A percentile compares a stretch with the other conserved stretches of the same genome.
Conservation (phyloP, 2,113 vertebrate species). For the Piaya cayana region DNA sequence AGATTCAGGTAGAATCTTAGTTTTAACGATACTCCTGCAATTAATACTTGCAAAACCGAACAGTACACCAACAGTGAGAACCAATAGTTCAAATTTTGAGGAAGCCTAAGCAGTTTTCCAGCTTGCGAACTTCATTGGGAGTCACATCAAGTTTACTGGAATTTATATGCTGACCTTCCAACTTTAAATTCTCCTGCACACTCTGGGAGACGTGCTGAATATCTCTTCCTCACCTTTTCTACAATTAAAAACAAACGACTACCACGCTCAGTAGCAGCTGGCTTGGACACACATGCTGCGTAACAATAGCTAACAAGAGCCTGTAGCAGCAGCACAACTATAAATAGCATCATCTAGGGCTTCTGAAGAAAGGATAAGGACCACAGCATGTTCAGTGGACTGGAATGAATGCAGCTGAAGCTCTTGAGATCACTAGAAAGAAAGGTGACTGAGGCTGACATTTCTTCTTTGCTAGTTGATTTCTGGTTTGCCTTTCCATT, state of each 20-base stretch:
- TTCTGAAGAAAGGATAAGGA: conserved; percentile 22
- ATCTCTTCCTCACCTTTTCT: not conserved
- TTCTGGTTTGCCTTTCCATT: not conserved
- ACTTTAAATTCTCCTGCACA: not conserved
- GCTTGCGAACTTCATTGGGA: not conserved
- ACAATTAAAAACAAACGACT: not conserved
- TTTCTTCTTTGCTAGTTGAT: not conserved
- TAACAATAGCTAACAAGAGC: conserved; percentile 16
- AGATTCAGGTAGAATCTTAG: not conserved
- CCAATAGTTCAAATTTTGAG: not conserved
- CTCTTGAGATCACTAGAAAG: not conserved
- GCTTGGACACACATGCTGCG: not conserved
- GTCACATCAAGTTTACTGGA: not conserved
- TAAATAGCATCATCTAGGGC: conserved; percentile 30
- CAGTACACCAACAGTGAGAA: not conserved
- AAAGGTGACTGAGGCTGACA: not conserved
- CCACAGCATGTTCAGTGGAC: not conserved
- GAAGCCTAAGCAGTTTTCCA: not conserved
- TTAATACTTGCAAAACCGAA: not conserved
- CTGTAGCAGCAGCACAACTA: conserved; percentile 40
- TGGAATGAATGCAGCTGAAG: conserved; percentile 8
- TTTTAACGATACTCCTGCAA: not conserved
- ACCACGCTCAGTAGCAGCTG: conserved; percentile 8
- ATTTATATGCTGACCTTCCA: not conserved
- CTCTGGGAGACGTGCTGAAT: not conserved